Base-by-base conservation (phyloP, 2,113 vertebrate species). In the Eolophus roseicapilla region DNA sequence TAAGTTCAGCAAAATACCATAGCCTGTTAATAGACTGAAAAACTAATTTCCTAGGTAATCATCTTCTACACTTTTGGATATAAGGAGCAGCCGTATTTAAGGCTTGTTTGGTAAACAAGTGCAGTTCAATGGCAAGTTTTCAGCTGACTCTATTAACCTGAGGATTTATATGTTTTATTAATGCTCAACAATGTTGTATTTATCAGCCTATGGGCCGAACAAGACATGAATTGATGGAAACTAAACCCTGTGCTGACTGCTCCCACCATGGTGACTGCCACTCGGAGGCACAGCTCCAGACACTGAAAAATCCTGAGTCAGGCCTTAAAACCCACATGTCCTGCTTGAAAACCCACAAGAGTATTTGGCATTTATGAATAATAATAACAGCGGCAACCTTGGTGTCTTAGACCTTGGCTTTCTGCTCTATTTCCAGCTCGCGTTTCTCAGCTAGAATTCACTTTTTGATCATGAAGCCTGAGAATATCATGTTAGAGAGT, bases 251-350 rank as follows among this genome's bases (percentile, higher is more conserved):
- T 59, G 67, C 86, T 93, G n/a, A 47, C 33, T 71, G 77, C 20
- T 91, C 47, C 52, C 47, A 75, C 39, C 0, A 0, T 11, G 9
- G 71, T 63, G 53, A 52, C 35, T 33, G 64, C 33, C 35, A 46
- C 18, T 35, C 41, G 17, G 29, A 46, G 29, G 49, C 41, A 79
- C 86, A 89, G 44, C 52, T 85, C 74, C 93, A 89, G 65, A 68
- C 57, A 79, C 29, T n/a, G 49, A 85, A 90, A 95, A 94, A 87
- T 41, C 86, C 81, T 68, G 75, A 96, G 31, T 82, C 75, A 62
- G 71, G 46, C 31, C 37, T 88, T 94, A 65, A 85, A 95, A 95
- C 12, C 85, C 82, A 80, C 43, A 50, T 50, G 33, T 12, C 35
- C 33, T 2, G 2, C 86, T 75, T 84, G 55, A 87, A 95, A 95